Conservation (phyloP, 2,113 vertebrate species). For the Bettongia penicillata region DNA sequence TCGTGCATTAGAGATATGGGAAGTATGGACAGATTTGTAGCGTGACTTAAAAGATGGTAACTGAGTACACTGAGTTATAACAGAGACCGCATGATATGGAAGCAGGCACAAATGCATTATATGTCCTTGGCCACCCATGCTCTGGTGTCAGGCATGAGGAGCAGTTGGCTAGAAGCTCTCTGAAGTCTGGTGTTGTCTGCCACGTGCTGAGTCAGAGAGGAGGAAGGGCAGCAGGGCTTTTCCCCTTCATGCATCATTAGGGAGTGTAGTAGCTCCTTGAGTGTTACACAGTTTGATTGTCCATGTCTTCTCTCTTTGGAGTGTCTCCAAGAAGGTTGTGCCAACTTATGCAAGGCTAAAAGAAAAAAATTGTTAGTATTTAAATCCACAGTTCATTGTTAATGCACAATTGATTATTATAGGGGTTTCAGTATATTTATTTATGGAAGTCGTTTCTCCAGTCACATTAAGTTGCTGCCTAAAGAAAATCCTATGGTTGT, state of each 20-base stretch:
- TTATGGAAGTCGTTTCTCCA: neutral
- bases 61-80: neutral
- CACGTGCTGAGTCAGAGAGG: neutral
- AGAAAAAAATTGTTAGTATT: neutral
- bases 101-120: neutral
- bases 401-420: neutral
- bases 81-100: neutral
- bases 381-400: neutral
- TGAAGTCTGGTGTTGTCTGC: neutral
- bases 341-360: neutral
- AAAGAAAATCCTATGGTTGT: neutral
- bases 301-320: neutral
- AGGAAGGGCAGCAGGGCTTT: neutral
- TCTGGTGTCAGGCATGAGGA: slow-evolving; percentile 13
- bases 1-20: neutral
- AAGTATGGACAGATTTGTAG: slow-evolving; percentile 6
- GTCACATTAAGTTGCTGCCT: neutral
- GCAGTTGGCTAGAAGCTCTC: neutral
- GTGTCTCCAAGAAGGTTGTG: neutral
- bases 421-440: neutral
- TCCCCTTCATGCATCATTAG: neutral
- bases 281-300: neutral
- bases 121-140: slow-evolving; percentile 3
- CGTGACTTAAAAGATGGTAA: neutral
- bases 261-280: neutral